Evolutionary conservation across 2,888 invertebrate species (phyloP).

Genomic region (Julus scandinavius): DNA sequence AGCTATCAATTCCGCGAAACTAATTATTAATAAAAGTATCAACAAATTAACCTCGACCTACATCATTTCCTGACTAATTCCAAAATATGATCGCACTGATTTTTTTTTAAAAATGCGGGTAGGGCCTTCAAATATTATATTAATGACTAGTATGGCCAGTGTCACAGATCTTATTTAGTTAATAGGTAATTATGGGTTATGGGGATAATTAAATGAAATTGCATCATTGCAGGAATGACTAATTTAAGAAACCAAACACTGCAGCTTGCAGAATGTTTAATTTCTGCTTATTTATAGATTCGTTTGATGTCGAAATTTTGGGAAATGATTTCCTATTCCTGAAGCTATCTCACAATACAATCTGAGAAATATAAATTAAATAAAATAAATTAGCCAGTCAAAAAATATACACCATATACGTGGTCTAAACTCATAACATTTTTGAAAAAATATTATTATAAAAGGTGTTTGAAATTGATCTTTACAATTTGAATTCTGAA

Average conservation of each 20-base stretch:
- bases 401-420: too few species aligned
- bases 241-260: not conserved
- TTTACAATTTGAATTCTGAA: too few species aligned
- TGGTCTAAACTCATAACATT: too few species aligned
- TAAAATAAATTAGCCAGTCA: too few species aligned
- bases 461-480: too few species aligned
- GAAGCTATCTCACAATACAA: too few species aligned
- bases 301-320: too few species aligned
- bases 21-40: not conserved
- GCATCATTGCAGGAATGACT: not conserved
- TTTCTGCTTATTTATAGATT: too few species aligned
- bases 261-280: too few species aligned
- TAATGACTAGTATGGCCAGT: not conserved
- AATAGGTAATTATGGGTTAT: not conserved
- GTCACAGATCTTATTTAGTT: not conserved
- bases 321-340: too few species aligned
- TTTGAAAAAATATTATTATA: too few species aligned
- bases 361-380: too few species aligned
- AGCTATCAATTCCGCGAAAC: not conserved
- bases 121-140: not conserved
- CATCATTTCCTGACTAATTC: slow-evolving; percentile 33
- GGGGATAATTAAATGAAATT: not conserved
- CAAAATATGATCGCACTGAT: not conserved
- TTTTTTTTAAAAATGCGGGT: not conserved
- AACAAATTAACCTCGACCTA: slow-evolving; percentile 27